A percentile compares a stretch with the other conserved stretches of the same genome.
Evolutionary conservation across 2,797 vertebrate species (phyloP).

Genomic region (Adelosebastes latens): DNA sequence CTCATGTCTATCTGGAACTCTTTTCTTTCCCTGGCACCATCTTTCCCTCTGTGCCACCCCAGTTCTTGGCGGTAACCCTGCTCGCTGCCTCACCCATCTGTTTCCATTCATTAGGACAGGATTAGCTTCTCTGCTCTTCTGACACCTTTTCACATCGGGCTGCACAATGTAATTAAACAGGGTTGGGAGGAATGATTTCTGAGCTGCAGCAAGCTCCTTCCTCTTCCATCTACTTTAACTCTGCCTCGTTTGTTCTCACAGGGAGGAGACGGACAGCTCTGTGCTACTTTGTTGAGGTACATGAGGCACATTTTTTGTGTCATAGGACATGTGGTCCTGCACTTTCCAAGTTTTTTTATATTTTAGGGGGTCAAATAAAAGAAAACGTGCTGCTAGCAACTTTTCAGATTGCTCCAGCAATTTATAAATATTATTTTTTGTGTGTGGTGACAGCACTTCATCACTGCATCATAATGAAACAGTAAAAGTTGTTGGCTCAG

Average conservation of each 20-base stretch:
- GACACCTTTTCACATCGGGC: slow-evolving; percentile 81
- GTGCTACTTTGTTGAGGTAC: slow-evolving; percentile 4
- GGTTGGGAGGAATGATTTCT: slow-evolving; percentile 58
- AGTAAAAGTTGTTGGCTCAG: background rate
- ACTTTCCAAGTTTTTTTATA: background rate
- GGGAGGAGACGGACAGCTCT: background rate
- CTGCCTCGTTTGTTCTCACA: slow-evolving; percentile 40
- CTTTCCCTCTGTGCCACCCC: slow-evolving; percentile 51
- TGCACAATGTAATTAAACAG: slow-evolving; percentile 84
- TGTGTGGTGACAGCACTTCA: background rate
- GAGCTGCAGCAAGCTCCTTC: slow-evolving; percentile 42
- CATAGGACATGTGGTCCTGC: background rate
- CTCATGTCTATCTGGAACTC: slow-evolving; percentile 35
- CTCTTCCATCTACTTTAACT: slow-evolving; percentile 51
- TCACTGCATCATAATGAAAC: background rate
- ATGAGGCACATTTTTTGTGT: background rate
- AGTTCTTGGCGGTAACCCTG: slow-evolving; percentile 69
- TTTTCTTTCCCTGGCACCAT: slow-evolving; percentile 39
- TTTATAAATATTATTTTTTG: background rate
- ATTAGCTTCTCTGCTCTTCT: slow-evolving; percentile 80
- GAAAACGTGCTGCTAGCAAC: background rate
- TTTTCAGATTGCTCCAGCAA: background rate
- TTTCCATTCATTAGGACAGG: slow-evolving; percentile 86
- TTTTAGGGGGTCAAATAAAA: background rate
- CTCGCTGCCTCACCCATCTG: slow-evolving; percentile 79